Evolutionary conservation across 2,113 vertebrate genomes (phyloP).

Genomic region (Myotis davidii): DNA sequence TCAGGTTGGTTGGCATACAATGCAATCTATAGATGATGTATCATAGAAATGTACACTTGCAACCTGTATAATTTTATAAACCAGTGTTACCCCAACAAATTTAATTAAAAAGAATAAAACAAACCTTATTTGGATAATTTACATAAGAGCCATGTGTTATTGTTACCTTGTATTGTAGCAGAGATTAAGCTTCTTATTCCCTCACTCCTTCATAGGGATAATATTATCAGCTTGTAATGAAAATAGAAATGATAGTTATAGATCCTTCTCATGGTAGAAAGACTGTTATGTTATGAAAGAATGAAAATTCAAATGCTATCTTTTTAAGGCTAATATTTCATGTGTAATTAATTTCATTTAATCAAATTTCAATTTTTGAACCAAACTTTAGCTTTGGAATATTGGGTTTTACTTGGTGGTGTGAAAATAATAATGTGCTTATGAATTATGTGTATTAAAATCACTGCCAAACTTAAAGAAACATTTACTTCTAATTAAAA

Average conservation of each 20-base stretch:
- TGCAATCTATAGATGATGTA: background rate
- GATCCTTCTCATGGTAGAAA: background rate
- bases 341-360: conserved; percentile 8
- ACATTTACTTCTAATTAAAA: conserved; percentile 32
- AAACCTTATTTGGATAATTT: background rate
- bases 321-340: background rate
- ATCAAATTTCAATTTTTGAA: conserved; percentile 14
- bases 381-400: background rate
- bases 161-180: background rate
- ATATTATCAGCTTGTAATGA: background rate
- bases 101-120: background rate
- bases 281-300: background rate
- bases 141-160: background rate
- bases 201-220: background rate
- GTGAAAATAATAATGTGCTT: background rate
- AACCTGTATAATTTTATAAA: background rate
- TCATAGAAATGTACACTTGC: background rate
- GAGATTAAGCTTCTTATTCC: background rate
- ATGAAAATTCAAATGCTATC: background rate
- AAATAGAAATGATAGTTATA: background rate
- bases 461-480: background rate
- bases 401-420: background rate
- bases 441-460: background rate
- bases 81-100: background rate
- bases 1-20: background rate